phyloP scores from a whole-genome alignment of 2,113 vertebrate species.

The Isurus oxyrinchus region DNA sequence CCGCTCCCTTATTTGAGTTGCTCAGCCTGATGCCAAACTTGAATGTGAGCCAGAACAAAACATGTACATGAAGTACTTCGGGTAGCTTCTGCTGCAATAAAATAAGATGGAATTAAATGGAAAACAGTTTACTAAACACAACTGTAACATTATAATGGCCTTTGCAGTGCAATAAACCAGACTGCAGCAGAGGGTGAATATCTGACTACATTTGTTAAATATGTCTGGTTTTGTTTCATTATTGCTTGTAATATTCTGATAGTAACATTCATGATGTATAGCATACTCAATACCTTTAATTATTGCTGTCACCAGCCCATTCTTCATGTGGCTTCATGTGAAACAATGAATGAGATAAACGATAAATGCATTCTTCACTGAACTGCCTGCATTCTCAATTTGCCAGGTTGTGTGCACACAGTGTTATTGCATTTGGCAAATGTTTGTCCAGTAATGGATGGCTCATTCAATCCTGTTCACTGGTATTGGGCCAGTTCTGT shows the following conservation, averaged over 20 bases:
- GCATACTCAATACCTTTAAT: not conserved
- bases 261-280: not conserved
- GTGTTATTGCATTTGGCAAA: not conserved
- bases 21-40: not conserved
- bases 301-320: not conserved
- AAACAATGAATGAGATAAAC: not conserved
- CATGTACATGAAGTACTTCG: not conserved
- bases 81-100: not conserved
- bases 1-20: not conserved
- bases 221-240: not conserved
- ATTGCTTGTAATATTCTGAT: not conserved
- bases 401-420: not conserved
- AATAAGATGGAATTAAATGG: not conserved
- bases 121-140: slow-evolving; percentile 18
- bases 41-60: not conserved
- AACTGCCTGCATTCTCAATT: not conserved
- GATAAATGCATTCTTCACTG: not conserved
- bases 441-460: not conserved
- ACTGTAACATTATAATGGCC: too few species aligned
- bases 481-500: not conserved
- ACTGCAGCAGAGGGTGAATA: not conserved
- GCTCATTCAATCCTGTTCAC: not conserved
- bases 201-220: not conserved
- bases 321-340: not conserved
- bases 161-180: not conserved